phyloP scores from a whole-genome alignment of 2,113 vertebrate species.

The Cheirogaleus medius region DNA sequence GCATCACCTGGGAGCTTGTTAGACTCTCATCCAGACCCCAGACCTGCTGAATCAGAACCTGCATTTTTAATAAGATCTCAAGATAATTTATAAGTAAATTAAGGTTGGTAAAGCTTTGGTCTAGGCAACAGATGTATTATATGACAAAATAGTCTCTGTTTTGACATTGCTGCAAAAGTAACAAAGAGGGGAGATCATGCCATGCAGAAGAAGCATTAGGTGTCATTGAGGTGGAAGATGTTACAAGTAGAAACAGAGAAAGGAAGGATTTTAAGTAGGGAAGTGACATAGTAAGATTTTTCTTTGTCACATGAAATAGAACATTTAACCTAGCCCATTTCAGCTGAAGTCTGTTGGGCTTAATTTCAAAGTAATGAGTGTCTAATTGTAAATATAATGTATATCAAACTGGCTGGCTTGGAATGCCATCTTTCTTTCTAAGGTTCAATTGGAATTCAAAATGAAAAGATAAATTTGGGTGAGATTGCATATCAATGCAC shows the following conservation, averaged over 20 bases:
- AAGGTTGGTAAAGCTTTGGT: not conserved
- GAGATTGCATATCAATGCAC: not conserved
- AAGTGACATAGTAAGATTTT: not conserved
- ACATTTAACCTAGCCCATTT: not conserved
- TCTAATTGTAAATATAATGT: not conserved
- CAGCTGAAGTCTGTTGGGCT: not conserved
- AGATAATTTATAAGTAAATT: conserved; percentile 32
- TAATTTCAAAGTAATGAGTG: not conserved
- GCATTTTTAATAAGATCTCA: conserved; percentile 55
- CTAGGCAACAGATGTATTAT: not conserved
- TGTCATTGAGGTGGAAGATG: not conserved
- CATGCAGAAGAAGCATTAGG: not conserved
- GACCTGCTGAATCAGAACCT: conserved; percentile 45
- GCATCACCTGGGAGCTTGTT: conserved; percentile 41
- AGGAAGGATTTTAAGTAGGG: not conserved
- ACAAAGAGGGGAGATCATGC: not conserved
- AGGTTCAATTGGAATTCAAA: conserved; percentile 27
- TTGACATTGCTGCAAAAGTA: not conserved
- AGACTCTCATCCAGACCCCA: not conserved
- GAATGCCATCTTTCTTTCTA: not conserved
- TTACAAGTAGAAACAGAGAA: not conserved
- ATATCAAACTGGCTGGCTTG: not conserved
- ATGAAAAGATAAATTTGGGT: conserved; percentile 32
- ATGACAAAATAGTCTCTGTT: not conserved
- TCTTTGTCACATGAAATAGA: conserved; percentile 39